Evolutionary conservation across 2,797 vertebrate genomes (phyloP).

Genomic region (Setipinna tenuifilis): DNA sequence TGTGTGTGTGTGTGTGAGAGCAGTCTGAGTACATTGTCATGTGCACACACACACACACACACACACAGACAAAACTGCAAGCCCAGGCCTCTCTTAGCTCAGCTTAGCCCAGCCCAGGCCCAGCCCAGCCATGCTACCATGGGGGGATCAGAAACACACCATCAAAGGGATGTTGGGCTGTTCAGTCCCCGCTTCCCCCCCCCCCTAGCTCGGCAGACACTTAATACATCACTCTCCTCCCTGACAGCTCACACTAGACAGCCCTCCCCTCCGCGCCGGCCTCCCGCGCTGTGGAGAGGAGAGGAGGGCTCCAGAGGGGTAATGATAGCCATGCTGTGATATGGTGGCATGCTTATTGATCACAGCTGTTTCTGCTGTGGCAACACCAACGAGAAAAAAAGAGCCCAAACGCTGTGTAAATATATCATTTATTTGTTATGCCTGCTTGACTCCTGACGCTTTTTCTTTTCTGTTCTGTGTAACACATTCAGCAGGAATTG

Average conservation of each 20-base stretch:
- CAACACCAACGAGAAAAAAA: neutral
- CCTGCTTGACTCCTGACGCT: neutral
- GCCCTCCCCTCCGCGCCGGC: neutral
- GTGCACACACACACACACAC: no score
- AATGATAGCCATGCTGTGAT: neutral
- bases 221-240: conserved; percentile 20
- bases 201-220: conserved; percentile 39
- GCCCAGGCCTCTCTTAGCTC: conserved; percentile 11
- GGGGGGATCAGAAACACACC: conserved; percentile 38
- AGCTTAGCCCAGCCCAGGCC: no score
- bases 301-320: neutral
- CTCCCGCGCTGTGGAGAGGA: conserved; percentile 7
- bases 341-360: conserved; percentile 12
- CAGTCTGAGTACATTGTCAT: no score
- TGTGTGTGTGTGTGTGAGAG: no score
- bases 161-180: conserved; percentile 47
- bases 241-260: conserved; percentile 28
- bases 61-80: conserved; percentile 24
- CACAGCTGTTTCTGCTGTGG: conserved; percentile 8
- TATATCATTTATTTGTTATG: neutral
- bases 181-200: conserved; percentile 47
- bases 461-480: neutral
- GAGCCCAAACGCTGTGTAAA: neutral
- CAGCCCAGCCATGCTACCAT: conserved; percentile 15
- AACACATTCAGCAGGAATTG: conserved; percentile 7